Evolutionary conservation across 2,888 invertebrate species (phyloP), one percentile per base, ranked within the genome.

Genomic region (Agonopterix alstromeriana): DNA sequence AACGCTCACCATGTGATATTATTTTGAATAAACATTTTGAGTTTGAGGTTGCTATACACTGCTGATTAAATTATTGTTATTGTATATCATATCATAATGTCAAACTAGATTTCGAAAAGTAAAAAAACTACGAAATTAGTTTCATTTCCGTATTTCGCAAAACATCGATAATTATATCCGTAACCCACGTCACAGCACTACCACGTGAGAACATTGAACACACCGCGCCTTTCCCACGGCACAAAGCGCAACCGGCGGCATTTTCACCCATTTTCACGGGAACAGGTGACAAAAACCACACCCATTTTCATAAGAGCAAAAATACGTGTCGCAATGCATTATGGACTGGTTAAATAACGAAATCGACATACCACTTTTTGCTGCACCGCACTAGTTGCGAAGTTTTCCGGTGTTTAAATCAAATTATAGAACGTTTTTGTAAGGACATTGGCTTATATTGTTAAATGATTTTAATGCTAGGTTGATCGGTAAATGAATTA

Each of bases 191-290:
- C 27, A 27, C 27, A 27, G 5, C 5, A 27, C 27, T 27, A 7
- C 27, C 5, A 27, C 70, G 70, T 69, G 63, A 52, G 61, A 66
- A 63, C 61, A 77, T 71, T 67, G 54, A 54, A 57, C 62, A 36
- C 55, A 50, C 53, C 51, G 53, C 51, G 57, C 58, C 59, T 64
- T 79, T 87, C 87, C 68, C 86, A 87, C 84, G 81, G 51, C 64
- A 70, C 72, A 74, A 70, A 72, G 70, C 67, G 56, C 56, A 55
- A 42, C 60, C 49, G 58, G 57, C 61, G 63, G 65, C 73, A 73
- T 85, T 85, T 83, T 84, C 84, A 84, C 83, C 80, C 70, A 79
- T 83, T 82, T 87, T 78, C 77, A 65, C 77, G 73, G 57, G 64
- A 72, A 65, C 56, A 57, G 42, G 52, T 59, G 52, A 62, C 70